Percentiles rank a stretch among this genome's conserved stretches.
These are phyloP conservation scores for Malthinus flaveolus DNA, from an alignment of 2,888 invertebrate species.

Conservation along the genomic window DNA sequence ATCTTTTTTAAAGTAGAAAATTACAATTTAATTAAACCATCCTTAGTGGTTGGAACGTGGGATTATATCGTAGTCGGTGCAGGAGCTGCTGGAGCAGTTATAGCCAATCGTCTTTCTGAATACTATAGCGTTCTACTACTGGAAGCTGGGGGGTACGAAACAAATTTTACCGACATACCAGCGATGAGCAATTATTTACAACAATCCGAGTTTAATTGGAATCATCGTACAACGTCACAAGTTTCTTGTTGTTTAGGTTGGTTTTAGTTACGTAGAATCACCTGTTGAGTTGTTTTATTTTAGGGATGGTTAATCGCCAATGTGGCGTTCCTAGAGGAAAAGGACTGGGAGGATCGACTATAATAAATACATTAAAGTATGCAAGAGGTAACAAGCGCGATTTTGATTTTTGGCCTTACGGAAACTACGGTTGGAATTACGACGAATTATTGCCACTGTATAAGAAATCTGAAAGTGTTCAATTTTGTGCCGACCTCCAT, in stretches of 20 bases:
- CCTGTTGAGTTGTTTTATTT: background rate
- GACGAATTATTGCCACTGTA: constrained; percentile 45
- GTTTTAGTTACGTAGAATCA: too few species aligned
- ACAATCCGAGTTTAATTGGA: constrained; percentile 6
- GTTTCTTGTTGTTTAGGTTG: background rate
- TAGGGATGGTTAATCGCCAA: constrained; percentile 28
- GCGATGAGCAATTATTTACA: background rate
- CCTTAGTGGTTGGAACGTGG: constrained; percentile 49
- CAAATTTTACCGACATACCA: constrained; percentile 2
- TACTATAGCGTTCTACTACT: constrained; percentile 66
- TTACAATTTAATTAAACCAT: constrained; percentile 30
- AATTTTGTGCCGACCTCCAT: constrained; percentile 58
- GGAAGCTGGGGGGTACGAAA: constrained; percentile 60
- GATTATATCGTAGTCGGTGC: constrained; percentile 72
- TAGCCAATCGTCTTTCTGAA: constrained; percentile 67
- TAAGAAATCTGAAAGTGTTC: constrained; percentile 40
- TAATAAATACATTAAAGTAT: constrained; percentile 32
- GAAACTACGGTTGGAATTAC: constrained; percentile 54
- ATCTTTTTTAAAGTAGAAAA: background rate
- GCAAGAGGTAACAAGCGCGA: constrained; percentile 30
- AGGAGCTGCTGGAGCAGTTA: constrained; percentile 67
- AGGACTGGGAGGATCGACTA: constrained; percentile 32
- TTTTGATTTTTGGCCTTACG: constrained; percentile 33
- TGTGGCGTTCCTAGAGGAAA: constrained; percentile 30
- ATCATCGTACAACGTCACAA: constrained; percentile 1